phyloP scores from a whole-genome alignment of 2,888 invertebrate genomes.

The Stenodema calcarata region DNA sequence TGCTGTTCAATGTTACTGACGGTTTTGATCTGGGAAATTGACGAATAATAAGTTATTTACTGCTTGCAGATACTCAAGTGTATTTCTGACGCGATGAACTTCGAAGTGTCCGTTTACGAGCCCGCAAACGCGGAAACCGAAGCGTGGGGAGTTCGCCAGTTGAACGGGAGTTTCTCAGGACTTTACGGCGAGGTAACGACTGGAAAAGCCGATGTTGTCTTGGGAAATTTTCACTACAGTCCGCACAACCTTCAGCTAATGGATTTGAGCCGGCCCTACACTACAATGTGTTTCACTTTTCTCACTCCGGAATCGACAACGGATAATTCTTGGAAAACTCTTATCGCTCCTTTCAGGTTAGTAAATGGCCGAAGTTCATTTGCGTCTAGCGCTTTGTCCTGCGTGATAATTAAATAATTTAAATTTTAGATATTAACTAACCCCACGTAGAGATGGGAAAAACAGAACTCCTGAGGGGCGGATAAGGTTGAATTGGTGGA shows the following conservation, averaged over 20 bases:
- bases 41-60: no score
- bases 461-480: no score
- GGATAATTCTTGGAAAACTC: slow-evolving; percentile 84
- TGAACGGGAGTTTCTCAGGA: slow-evolving; percentile 74
- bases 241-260: slow-evolving; percentile 72
- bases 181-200: slow-evolving; percentile 73
- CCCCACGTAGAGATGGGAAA: no score
- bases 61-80: slow-evolving; percentile 69
- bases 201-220: slow-evolving; percentile 73
- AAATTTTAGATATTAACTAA: no score
- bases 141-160: slow-evolving; percentile 72
- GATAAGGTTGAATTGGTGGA: no score
- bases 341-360: slow-evolving; percentile 81
- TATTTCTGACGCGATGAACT: slow-evolving; percentile 74
- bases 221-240: slow-evolving; percentile 80
- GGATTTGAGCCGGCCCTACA: slow-evolving; percentile 79
- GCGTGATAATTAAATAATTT: no score
- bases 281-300: slow-evolving; percentile 83
- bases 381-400: no score
- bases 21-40: no score
- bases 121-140: slow-evolving; percentile 68
- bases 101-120: slow-evolving; percentile 72
- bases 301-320: slow-evolving; percentile 80
- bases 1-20: no score
- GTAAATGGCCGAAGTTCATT: no score